Percentiles rank a stretch among this genome's conserved stretches.
Conservation (phyloP, 2,888 invertebrate species). For the Scotopteryx bipunctaria region DNA sequence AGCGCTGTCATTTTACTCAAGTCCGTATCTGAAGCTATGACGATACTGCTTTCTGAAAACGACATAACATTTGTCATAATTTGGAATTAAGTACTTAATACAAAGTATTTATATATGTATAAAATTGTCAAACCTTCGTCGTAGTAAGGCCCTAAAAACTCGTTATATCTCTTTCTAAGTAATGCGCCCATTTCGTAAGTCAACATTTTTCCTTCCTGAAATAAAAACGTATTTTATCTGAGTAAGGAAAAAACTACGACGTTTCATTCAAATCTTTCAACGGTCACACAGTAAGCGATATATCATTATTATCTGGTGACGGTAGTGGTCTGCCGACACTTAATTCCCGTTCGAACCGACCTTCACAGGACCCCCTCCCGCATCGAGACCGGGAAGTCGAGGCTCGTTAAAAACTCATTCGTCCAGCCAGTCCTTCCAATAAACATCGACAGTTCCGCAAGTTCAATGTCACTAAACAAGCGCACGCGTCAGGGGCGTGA, state of each 20-base stretch:
- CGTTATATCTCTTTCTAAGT: constrained; percentile 78
- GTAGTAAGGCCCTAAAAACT: constrained; percentile 77
- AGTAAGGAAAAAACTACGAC: too few species aligned
- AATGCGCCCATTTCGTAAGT: constrained; percentile 82
- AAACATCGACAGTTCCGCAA: constrained; percentile 45
- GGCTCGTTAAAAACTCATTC: constrained; percentile 65
- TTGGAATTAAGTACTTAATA: too few species aligned
- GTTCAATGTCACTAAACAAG: constrained; percentile 48
- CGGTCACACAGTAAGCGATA: constrained; percentile 57
- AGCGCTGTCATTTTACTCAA: constrained; percentile 90
- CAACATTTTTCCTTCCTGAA: constrained; percentile 81
- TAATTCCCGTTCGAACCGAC: constrained; percentile 69
- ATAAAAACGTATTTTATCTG: constrained; percentile 36
- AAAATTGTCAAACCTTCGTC: constrained; percentile 54
- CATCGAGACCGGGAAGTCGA: constrained; percentile 61
- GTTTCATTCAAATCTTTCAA: constrained; percentile 7
- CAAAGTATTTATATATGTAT: too few species aligned
- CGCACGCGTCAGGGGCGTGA: constrained; percentile 21
- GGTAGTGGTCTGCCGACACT: constrained; percentile 60
- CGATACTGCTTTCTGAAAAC: constrained; percentile 61
- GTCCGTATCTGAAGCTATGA: constrained; percentile 87
- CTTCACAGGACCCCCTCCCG: constrained; percentile 65
- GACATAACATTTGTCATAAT: not conserved
- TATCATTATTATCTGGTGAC: constrained; percentile 75
- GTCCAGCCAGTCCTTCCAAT: constrained; percentile 55